Evolutionary conservation across 2,113 vertebrate species (phyloP).

Genomic region (Nothobranchius kuhntae): DNA sequence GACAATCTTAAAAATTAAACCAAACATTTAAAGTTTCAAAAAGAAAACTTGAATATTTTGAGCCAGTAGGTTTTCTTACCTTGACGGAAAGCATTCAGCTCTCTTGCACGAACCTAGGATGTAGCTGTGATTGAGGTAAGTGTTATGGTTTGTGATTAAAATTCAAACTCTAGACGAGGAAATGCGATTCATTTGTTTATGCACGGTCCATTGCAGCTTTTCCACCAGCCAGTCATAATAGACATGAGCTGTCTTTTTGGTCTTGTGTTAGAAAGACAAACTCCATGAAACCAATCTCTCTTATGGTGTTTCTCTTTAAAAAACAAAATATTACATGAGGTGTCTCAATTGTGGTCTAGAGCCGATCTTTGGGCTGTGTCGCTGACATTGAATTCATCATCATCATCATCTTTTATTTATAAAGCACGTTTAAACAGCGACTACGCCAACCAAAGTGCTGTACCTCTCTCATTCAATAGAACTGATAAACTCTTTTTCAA

Average conservation of each 20-base stretch:
- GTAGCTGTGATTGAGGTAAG: background rate
- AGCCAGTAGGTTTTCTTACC: background rate
- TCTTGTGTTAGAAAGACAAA: too few relatives aligned
- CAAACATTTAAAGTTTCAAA: too few relatives aligned
- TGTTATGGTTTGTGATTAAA: background rate
- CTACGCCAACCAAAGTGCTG: too few relatives aligned
- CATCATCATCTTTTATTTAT: too few relatives aligned
- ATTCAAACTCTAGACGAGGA: background rate
- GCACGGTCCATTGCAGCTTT: background rate
- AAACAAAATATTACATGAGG: conserved; percentile 13
- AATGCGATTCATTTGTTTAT: background rate
- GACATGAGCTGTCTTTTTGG: background rate
- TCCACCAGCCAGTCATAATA: background rate
- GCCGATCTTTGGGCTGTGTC: conserved; percentile 21
- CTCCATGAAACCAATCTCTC: background rate
- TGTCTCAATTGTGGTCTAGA: conserved; percentile 31
- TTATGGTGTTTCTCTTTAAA: background rate
- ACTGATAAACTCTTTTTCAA: too few relatives aligned
- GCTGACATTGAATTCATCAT: conserved; percentile 6
- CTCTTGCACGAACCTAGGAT: background rate
- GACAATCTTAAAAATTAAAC: too few relatives aligned
- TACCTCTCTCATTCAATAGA: too few relatives aligned
- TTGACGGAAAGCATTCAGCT: background rate
- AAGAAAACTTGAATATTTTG: too few relatives aligned
- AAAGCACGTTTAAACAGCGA: too few relatives aligned